Conservation (phyloP, 2,797 vertebrate genomes). For the Thamnophis elegans region DNA sequence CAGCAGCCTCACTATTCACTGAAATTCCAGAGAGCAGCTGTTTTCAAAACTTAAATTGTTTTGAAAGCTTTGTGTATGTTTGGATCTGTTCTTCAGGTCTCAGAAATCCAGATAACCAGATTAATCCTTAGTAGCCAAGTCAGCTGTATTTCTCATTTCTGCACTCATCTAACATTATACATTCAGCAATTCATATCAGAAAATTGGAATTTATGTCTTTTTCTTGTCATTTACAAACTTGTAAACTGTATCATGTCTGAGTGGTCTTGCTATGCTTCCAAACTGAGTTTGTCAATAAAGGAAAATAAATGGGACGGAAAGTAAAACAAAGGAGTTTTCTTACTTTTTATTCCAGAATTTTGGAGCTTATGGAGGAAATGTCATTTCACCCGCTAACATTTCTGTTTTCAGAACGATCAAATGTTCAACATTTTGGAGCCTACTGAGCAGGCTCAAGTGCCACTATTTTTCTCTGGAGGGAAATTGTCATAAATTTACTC, state of each 20-base stretch:
- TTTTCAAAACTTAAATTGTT: background rate
- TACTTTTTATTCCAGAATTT: background rate
- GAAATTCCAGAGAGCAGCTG: background rate
- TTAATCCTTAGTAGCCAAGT: background rate
- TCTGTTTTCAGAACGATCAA: background rate
- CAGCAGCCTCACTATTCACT: background rate
- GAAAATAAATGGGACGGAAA: background rate
- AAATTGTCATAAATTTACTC: background rate
- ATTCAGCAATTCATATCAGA: background rate
- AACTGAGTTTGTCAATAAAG: background rate
- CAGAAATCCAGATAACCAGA: background rate
- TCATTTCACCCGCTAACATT: background rate
- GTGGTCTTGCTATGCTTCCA: background rate
- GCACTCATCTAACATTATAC: background rate
- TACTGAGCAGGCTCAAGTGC: background rate
- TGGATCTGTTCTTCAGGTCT: background rate
- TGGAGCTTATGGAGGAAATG: too few relatives aligned
- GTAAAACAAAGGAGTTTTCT: background rate
- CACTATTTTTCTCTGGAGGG: background rate
- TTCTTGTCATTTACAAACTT: background rate
- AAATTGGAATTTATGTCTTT: background rate
- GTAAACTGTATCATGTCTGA: background rate
- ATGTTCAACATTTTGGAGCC: background rate
- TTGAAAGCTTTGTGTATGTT: background rate
- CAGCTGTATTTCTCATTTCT: background rate